phyloP scores from a whole-genome alignment of 2,113 vertebrate genomes.

The Anguilla rostrata region DNA sequence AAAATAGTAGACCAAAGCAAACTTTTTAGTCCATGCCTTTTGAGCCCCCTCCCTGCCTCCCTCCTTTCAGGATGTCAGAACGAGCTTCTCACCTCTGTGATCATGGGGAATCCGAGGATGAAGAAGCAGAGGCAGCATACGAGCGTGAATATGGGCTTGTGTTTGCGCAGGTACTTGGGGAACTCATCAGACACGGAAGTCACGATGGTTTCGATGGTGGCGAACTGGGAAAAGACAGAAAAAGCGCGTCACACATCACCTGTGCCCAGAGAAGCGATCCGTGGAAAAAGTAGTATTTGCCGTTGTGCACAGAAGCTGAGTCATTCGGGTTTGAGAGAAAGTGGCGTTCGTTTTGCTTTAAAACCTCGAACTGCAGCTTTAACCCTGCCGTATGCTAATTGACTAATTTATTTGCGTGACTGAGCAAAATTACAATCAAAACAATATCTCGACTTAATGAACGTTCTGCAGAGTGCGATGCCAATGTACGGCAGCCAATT shows the following conservation, averaged over 20 bases:
- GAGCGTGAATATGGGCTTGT: slow-evolving; percentile 92
- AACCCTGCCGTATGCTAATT: neutral
- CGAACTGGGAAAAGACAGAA: slow-evolving; percentile 74
- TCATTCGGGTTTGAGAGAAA: neutral
- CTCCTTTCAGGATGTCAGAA: neutral
- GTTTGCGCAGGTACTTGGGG: slow-evolving; percentile 89
- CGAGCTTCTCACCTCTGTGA: slow-evolving; percentile 84
- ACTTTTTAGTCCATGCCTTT: no score
- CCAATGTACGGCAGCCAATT: slow-evolving; percentile 1
- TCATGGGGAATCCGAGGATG: slow-evolving; percentile 97
- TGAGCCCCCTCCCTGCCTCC: no score
- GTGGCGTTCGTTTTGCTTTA: neutral
- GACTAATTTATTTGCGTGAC: neutral
- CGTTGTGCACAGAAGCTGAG: neutral
- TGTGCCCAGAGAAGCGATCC: no score
- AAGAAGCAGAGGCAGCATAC: slow-evolving; percentile 87
- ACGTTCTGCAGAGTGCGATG: neutral
- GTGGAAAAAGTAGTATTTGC: no score
- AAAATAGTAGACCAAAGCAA: no score
- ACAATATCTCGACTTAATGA: neutral
- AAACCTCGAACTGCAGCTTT: neutral
- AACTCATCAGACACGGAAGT: slow-evolving; percentile 95
- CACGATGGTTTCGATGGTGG: slow-evolving; percentile 97
- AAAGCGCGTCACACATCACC: no score
- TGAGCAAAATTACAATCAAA: neutral